These are phyloP conservation scores for Girardinus metallicus DNA, from an alignment of 2,797 vertebrate species.

Conservation along the genomic window DNA sequence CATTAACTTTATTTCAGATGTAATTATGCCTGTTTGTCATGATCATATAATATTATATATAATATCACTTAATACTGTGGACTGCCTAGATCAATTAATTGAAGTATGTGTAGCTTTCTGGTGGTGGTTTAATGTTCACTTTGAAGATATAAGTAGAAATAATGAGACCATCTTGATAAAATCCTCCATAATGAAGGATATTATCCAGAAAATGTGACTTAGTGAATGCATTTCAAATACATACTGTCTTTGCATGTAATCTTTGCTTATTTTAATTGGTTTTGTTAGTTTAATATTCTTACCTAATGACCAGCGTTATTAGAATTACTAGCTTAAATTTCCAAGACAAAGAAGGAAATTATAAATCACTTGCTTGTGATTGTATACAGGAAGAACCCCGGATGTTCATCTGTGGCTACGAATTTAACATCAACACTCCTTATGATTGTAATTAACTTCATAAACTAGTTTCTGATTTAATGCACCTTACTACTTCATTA, in stretches of 20 bases:
- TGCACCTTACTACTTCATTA: neutral
- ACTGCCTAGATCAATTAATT: conserved; percentile 20
- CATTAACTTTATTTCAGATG: conserved; percentile 35
- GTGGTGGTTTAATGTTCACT: conserved; percentile 15
- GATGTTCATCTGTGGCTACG: neutral
- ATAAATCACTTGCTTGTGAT: neutral
- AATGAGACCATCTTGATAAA: conserved; percentile 3
- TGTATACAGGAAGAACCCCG: neutral
- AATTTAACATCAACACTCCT: neutral
- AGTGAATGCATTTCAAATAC: neutral
- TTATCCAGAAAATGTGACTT: neutral
- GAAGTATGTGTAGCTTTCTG: conserved; percentile 10
- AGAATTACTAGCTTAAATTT: neutral
- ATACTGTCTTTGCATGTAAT: neutral
- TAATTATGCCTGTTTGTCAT: conserved; percentile 28
- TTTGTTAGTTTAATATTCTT: neutral
- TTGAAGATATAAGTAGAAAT: neutral
- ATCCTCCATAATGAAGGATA: neutral
- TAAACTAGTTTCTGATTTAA: neutral
- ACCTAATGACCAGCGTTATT: neutral
- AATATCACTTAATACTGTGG: conserved; percentile 22
- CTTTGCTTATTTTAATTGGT: neutral
- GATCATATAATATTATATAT: neutral
- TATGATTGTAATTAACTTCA: neutral
- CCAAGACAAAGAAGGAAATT: neutral